Evolutionary conservation across 2,113 vertebrate genomes (phyloP), one percentile per base, ranked within the genome.

Genomic region (Neodon shergylaensis): DNA sequence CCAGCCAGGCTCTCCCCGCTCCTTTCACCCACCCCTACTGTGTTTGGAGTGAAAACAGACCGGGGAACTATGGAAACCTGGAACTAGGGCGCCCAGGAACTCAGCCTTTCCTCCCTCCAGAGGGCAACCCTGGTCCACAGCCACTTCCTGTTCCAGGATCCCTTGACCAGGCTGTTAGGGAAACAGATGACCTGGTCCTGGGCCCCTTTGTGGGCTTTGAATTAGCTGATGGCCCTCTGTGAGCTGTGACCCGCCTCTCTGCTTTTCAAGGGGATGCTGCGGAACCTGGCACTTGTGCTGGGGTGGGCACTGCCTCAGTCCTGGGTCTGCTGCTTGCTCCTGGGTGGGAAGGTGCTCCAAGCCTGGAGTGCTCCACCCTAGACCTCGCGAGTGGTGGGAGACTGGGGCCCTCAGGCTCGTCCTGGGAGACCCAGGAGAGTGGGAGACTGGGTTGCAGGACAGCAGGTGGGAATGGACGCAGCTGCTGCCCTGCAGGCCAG

Each of bases 1-100:
- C 98, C 96, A 97, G 97, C 92, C 97, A 97, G 98, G 98, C 98
- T 98, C 97, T 98, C 97, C 97, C 95, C 93, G 66, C 96, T 97
- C 96, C 96, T 94, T 94, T 84, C 96, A 95, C 96, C 90, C 77
- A 96, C 97, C 83, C 66, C 87, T 66, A 68, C 89, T 96, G 84
- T 98, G 97, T 98, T 98, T 98, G 83, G 95, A 96, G 94, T 91
- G 92, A 97, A 98, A 98, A 98, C 97, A 98, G 92, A 95, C 77
- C 19, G 17, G 47, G 96, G 96, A 89, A 88, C 97, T 87, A 95
- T 95, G 93, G 85, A 76, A 95, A 97, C 96, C 88, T 97, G 96
- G 96, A 97, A 93, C 89, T 4, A 36, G 95, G 96, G 94, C 72
- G 88, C 95, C 96, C 96, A 97, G 95, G 97, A 96, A 96, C 92